Evolutionary conservation across 2,113 vertebrate genomes (phyloP), one percentile per base, ranked within the genome.

Genomic region (Polypterus bichir): DNA sequence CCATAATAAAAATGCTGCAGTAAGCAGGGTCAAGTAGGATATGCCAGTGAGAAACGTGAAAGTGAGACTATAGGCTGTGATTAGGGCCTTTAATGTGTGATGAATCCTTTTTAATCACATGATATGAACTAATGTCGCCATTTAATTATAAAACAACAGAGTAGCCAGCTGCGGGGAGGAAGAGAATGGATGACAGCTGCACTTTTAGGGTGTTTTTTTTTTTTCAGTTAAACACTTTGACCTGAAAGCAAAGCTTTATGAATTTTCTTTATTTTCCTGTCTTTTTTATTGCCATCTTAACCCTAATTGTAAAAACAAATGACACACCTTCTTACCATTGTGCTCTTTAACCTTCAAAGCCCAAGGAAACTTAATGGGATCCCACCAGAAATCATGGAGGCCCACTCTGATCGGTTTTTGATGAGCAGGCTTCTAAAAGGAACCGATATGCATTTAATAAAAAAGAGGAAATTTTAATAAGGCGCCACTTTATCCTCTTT

Each of bases 1-100:
- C 69, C 74, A 98, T 81, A 97, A 97, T 90, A 75, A 77, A 91
- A 94, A 72, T 75, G 89, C 94, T 86, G 79, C 54, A 64, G 81
- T 96, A 90, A 94, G 94, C 94, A 89, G 88, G 88, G 89, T 91
- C 85, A 82, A 80, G 81, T 79, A 81, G 89, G 83, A 82, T 77
- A 81, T 80, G 76, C 74, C 79, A 73, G 79, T 76, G 81, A 81
- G 77, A 80, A 82, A 79, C 73, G 79, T 80, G 78, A 81, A 81
- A 78, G 72, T 63, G 76, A 82, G 89, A 90, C 89, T 89, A 91
- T 82, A 81, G 87, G 79, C 76, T 82, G 85, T 4, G 89, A 89
- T 93, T 90, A 91, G 77, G 78, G 83, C 79, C 81, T 82, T 80
- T 84, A 81, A 83, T 77, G 80, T 82, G 80, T 58, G 68, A 80